Base-by-base conservation (phyloP, 1,140 invertebrate genomes). In the Galleria mellonella region DNA sequence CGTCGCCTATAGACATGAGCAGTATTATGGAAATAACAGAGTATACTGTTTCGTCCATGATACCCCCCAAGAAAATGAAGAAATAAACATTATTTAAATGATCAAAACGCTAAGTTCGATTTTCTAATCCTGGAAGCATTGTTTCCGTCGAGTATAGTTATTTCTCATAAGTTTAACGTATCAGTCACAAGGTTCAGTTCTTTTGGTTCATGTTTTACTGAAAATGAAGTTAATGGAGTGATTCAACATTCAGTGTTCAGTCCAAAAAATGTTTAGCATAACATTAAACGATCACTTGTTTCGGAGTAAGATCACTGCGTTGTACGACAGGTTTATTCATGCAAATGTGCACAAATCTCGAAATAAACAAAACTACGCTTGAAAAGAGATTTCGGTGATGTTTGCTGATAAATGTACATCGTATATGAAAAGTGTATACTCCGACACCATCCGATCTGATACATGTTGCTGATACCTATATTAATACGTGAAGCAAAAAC, bases 351-450 rank as follows among this genome's bases (percentile, higher is more conserved):
- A 35, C 57, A 11, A 13, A 9, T 31, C 13, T 7, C 48, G 62
- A 27, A n/a, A 63, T 7, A 45, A 43, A n/a, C 62, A 75, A 31
- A 57, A 85, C 14, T 23, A 35, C 78, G 1, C 51, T 76, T 9
- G 69, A 56, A 47, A 64, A 72, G 44, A 52, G 73, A 61, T 83
- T 88, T 50, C 6, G 83, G 73, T 9, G 23, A 61, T 2, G 59
- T 51, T 43, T 89, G 10, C 78, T 91, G 40, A 23, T 85, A 9
- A 87, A 86, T 47, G 64, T 57, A 12, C 81, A 89, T 72, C 76
- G 72, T 9, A 51, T 76, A 9, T 68, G 87, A 48, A 58, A 74
- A 12, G 64, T 72, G 38, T 62, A 73, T 14, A 64, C 78, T 29
- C 77, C 89, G 4, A 48, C 78, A 4, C 62, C 81, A 10, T 83